Conservation (phyloP, 2,797 vertebrate genomes). For the Propithecus perrieri region DNA sequence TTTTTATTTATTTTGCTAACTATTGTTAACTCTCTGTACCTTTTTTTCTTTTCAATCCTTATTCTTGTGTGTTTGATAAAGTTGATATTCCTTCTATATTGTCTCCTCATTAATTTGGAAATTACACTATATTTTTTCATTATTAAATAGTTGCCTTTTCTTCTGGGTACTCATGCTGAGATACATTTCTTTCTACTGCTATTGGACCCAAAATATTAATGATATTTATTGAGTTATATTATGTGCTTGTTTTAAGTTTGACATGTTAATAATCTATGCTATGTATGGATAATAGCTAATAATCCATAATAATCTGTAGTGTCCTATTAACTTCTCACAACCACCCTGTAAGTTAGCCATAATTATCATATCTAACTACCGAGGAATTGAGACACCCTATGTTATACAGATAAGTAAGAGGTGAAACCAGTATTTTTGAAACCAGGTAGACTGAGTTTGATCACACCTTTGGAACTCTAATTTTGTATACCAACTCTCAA, state of each 20-base stretch:
- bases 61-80: not conserved
- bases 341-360: not conserved
- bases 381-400: not conserved
- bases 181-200: not conserved
- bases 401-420: not conserved
- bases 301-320: not conserved
- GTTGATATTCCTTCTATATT: not conserved
- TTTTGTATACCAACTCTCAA: not conserved
- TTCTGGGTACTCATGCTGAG: not conserved
- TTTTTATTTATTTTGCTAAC: not conserved
- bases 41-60: not conserved
- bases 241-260: not conserved
- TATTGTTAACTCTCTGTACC: not conserved
- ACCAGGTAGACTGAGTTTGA: not conserved
- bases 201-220: not conserved
- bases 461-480: not conserved
- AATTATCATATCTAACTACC: not conserved
- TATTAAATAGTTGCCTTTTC: not conserved
- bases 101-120: not conserved
- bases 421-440: not conserved
- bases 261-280: not conserved
- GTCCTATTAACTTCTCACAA: not conserved
- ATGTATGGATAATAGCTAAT: not conserved
- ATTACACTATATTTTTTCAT: not conserved
- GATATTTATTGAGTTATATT: not conserved